A percentile compares a stretch with the other conserved stretches of the same genome.
Evolutionary conservation across 1,140 invertebrate species (phyloP).

Genomic region (Drosophila bocki): DNA sequence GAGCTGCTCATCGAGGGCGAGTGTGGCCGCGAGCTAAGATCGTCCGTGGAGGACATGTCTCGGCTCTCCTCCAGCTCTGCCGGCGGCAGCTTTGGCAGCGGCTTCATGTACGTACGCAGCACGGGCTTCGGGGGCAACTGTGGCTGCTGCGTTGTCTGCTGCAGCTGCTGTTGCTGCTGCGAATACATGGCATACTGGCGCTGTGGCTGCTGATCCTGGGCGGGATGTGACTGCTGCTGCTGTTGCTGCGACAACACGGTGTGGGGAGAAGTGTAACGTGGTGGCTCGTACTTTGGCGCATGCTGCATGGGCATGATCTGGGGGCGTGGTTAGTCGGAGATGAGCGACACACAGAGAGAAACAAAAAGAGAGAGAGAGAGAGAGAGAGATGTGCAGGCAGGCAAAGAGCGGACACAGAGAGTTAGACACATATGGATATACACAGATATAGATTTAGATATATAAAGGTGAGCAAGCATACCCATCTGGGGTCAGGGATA

Average conservation of each 20-base stretch:
- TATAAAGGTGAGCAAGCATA: conserved; percentile 1
- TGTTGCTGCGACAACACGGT: conserved; percentile 85
- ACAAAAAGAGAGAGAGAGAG: conserved; percentile 19
- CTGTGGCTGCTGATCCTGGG: conserved; percentile 83
- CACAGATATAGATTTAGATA: conserved; percentile 43
- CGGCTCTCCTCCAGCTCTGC: conserved; percentile 81
- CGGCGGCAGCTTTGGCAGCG: conserved; percentile 87
- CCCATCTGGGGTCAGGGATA: background rate
- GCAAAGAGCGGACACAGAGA: conserved; percentile 61
- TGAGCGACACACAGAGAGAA: conserved; percentile 29
- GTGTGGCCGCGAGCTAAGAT: conserved; percentile 91
- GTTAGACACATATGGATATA: conserved; percentile 53
- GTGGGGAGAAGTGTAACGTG: conserved; percentile 86
- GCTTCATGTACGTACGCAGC: conserved; percentile 85
- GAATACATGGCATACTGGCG: conserved; percentile 85
- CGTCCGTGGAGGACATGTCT: conserved; percentile 90
- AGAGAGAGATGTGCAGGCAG: conserved; percentile 56
- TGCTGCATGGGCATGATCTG: conserved; percentile 84
- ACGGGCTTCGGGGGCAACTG: conserved; percentile 52
- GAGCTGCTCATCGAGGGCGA: conserved; percentile 92
- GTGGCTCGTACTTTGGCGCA: conserved; percentile 85
- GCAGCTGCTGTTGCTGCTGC: conserved; percentile 75
- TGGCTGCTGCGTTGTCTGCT: conserved; percentile 32
- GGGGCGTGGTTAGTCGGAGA: conserved; percentile 45
- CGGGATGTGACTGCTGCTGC: conserved; percentile 64